Conservation (phyloP, 2,888 invertebrate genomes). For the Erannis defoliaria region DNA sequence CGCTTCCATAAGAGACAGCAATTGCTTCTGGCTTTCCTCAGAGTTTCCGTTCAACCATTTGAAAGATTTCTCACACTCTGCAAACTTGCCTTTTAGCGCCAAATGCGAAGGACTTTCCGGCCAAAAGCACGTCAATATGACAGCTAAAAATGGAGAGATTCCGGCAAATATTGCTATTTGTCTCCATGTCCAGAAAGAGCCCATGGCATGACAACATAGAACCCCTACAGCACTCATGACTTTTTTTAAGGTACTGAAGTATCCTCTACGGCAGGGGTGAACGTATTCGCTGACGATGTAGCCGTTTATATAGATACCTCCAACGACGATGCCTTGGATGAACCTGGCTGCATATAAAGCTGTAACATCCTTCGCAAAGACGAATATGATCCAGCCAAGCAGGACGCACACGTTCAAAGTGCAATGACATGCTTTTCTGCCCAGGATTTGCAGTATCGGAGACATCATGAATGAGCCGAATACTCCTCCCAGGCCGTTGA, state of each 20-base stretch:
- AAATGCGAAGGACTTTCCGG: slow-evolving; percentile 61
- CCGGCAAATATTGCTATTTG: slow-evolving; percentile 51
- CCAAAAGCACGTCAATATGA: slow-evolving; percentile 53
- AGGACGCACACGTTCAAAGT: slow-evolving; percentile 40
- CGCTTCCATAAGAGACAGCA: slow-evolving; percentile 53
- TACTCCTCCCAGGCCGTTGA: neutral
- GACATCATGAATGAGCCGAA: slow-evolving; percentile 55
- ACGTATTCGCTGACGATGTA: slow-evolving; percentile 58
- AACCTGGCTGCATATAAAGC: slow-evolving; percentile 52
- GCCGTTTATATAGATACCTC: slow-evolving; percentile 51
- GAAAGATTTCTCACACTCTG: slow-evolving; percentile 55
- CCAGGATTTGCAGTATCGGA: slow-evolving; percentile 54
- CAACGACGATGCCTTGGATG: slow-evolving; percentile 55
- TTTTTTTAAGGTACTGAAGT: slow-evolving; percentile 56
- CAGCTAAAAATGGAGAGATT: slow-evolving; percentile 33
- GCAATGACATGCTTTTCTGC: slow-evolving; percentile 54
- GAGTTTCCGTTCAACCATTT: slow-evolving; percentile 55
- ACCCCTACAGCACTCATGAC: slow-evolving; percentile 47
- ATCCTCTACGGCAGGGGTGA: slow-evolving; percentile 56
- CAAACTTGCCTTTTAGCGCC: slow-evolving; percentile 57
- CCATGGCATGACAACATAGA: slow-evolving; percentile 55
- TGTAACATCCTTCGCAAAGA: slow-evolving; percentile 48
- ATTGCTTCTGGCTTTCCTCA: slow-evolving; percentile 45
- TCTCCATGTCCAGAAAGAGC: slow-evolving; percentile 55
- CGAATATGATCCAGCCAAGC: slow-evolving; percentile 55